These are phyloP conservation scores for Stenopsyche tienmushanensis DNA, from an alignment of 1,140 invertebrate genomes.

Conservation along the genomic window DNA sequence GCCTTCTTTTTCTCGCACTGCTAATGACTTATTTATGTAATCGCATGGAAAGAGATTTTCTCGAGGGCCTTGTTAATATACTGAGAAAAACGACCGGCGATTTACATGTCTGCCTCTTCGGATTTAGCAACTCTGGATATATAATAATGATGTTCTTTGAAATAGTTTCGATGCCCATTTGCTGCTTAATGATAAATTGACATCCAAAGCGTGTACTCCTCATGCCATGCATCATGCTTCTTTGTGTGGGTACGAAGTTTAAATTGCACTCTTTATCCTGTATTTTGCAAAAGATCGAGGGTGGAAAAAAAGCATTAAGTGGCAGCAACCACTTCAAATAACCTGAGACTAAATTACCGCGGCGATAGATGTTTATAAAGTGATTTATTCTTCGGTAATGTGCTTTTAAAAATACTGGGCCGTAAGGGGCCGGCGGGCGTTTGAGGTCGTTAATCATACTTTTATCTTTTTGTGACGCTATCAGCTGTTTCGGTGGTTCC, in stretches of 20 bases:
- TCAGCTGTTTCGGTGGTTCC: constrained; percentile 44
- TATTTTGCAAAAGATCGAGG: neutral
- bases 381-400: constrained; percentile 41
- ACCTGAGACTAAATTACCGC: constrained; percentile 38
- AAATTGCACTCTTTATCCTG: neutral
- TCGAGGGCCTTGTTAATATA: neutral
- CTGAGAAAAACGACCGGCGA: neutral
- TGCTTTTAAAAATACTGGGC: constrained; percentile 34
- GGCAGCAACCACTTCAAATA: constrained; percentile 15
- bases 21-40: constrained; percentile 38
- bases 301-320: neutral
- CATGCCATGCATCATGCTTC: too few species aligned
- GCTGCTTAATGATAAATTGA: too few species aligned
- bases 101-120: too few species aligned
- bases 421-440: constrained; percentile 16
- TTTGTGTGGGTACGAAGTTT: neutral
- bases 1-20: neutral
- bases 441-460: constrained; percentile 51
- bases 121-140: too few species aligned
- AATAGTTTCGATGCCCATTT: too few species aligned
- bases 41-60: constrained; percentile 30
- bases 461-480: constrained; percentile 60
- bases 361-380: constrained; percentile 39
- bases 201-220: too few species aligned
- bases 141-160: too few species aligned